Conservation (phyloP, 2,888 invertebrate species). For the Caenorhabditis sinica region DNA sequence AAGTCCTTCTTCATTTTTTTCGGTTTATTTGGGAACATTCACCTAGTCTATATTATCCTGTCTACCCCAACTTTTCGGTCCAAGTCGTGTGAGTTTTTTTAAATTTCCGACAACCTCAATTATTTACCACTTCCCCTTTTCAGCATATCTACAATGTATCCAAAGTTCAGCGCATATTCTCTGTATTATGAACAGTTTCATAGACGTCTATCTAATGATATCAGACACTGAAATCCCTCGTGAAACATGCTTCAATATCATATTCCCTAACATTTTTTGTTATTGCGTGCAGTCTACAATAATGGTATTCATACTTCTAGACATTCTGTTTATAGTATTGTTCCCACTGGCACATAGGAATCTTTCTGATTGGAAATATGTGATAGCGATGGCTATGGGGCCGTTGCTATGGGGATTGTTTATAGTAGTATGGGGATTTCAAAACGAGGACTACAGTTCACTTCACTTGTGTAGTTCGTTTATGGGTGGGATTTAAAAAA, state of each 20-base stretch:
- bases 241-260: constrained; percentile 29
- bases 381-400: constrained; percentile 8
- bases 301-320: constrained; percentile 46
- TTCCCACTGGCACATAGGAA: constrained; percentile 36
- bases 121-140: background rate
- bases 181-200: constrained; percentile 45
- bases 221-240: constrained; percentile 33
- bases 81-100: constrained; percentile 54
- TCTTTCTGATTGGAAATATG: constrained; percentile 28
- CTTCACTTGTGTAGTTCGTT: constrained; percentile 4
- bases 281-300: constrained; percentile 47
- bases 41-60: constrained; percentile 49
- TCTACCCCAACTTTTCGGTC: constrained; percentile 34
- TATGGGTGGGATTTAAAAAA: background rate
- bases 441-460: background rate
- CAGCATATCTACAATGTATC: constrained; percentile 43
- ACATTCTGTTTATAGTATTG: constrained; percentile 27
- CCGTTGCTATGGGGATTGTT: constrained; percentile 18
- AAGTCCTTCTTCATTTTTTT: constrained; percentile 45
- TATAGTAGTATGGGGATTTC: constrained; percentile 34
- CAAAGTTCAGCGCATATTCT: constrained; percentile 40
- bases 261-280: constrained; percentile 25
- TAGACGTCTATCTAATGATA: constrained; percentile 47
- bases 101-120: background rate
- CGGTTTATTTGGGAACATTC: constrained; percentile 56